A percentile compares a stretch with the other conserved stretches of the same genome.
Evolutionary conservation across 2,888 invertebrate genomes (phyloP).

Genomic region (Synergus itoensis): DNA sequence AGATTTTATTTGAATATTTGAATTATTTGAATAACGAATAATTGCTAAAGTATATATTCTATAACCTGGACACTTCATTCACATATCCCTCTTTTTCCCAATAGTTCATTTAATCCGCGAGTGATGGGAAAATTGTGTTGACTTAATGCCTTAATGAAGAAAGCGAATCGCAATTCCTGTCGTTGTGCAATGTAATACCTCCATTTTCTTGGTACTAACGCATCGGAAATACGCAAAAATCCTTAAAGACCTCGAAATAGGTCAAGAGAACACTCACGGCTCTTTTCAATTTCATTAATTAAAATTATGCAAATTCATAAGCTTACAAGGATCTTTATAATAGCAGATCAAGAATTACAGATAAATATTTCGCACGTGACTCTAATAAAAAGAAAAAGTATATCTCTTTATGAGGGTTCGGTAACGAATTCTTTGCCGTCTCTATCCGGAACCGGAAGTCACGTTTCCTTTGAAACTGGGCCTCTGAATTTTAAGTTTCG

Average conservation of each 20-base stretch:
- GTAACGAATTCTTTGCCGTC: slow-evolving; percentile 12
- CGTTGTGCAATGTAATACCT: slow-evolving; percentile 57
- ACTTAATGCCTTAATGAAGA: slow-evolving; percentile 54
- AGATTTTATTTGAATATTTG: too few relatives aligned
- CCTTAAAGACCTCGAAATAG: neutral
- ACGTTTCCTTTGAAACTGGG: slow-evolving; percentile 20
- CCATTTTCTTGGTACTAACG: slow-evolving; percentile 49
- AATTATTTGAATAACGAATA: too few relatives aligned
- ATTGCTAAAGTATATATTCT: neutral
- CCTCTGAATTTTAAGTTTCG: slow-evolving; percentile 3
- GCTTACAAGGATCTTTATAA: neutral
- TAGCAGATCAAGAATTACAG: neutral
- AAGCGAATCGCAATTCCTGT: slow-evolving; percentile 65
- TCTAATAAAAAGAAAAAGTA: slow-evolving; percentile 11
- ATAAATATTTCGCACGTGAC: neutral
- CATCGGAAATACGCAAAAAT: neutral
- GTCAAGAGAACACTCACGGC: neutral
- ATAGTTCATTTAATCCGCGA: slow-evolving; percentile 50
- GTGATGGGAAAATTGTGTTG: slow-evolving; percentile 51
- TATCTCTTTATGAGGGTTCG: neutral
- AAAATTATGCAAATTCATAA: neutral
- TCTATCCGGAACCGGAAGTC: slow-evolving; percentile 27
- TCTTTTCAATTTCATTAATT: neutral
- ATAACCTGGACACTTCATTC: slow-evolving; percentile 16
- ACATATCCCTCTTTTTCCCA: slow-evolving; percentile 22